A percentile compares a stretch with the other conserved stretches of the same genome.
Conservation (phyloP, 2,888 invertebrate species). For the Phyto melanocephala region DNA sequence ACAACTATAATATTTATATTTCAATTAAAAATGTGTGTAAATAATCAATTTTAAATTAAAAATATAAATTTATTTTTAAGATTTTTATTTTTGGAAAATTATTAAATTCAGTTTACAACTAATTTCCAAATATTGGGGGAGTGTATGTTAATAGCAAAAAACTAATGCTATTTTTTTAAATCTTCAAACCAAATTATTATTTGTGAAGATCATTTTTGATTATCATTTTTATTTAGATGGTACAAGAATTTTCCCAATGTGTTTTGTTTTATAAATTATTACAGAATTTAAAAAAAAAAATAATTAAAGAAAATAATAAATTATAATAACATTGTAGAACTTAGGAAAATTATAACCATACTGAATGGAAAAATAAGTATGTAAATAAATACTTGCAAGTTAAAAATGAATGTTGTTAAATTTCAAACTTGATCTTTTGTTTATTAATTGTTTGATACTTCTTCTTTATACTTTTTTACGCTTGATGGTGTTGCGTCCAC, state of each 20-base stretch:
- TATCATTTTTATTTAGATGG: constrained; percentile 17
- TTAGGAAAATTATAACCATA: constrained; percentile 25
- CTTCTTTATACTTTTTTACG: constrained; percentile 37
- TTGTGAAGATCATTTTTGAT: background rate
- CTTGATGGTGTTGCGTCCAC: constrained; percentile 66
- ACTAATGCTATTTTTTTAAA: background rate
- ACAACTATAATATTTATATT: constrained; percentile 52
- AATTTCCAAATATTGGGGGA: background rate
- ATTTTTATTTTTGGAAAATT: background rate
- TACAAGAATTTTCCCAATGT: constrained; percentile 12
- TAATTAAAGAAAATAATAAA: background rate
- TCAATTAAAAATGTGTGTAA: constrained; percentile 31
- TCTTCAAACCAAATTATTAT: background rate
- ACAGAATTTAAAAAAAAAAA: background rate
- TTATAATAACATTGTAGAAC: background rate
- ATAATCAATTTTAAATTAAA: constrained; percentile 30
- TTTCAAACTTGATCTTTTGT: constrained; percentile 4
- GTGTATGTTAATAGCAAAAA: background rate
- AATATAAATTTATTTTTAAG: background rate
- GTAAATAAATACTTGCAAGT: constrained; percentile 48
- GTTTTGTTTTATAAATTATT: constrained; percentile 17
- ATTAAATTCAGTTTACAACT: background rate
- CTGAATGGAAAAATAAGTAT: constrained; percentile 45
- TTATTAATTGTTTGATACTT: constrained; percentile 50
- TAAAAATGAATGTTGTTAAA: constrained; percentile 42